Conservation (phyloP, 2,888 invertebrate genomes). For the Zaprionus bogoriensis region DNA sequence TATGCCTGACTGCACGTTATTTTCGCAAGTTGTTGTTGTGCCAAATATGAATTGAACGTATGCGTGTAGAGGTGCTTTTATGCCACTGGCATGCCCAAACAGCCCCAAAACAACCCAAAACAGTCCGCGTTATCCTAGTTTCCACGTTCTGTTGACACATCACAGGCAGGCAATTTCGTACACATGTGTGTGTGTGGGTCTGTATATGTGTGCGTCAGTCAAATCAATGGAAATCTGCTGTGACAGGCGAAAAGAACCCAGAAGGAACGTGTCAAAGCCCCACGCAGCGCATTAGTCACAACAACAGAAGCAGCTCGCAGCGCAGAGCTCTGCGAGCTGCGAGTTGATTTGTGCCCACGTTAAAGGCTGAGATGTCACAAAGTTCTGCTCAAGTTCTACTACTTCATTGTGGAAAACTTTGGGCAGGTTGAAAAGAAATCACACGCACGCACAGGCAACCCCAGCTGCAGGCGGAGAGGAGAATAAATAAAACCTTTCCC, state of each 20-base stretch:
- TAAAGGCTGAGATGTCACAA: conserved; percentile 26
- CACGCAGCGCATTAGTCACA: neutral
- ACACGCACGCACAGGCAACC: neutral
- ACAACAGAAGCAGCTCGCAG: neutral
- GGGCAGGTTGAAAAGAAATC: neutral
- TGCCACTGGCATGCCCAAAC: neutral
- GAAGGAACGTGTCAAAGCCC: conserved; percentile 39
- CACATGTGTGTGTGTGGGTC: neutral
- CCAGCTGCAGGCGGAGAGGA: neutral
- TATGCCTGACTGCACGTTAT: neutral
- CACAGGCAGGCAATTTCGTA: conserved; percentile 10
- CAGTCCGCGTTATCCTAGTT: conserved; percentile 17
- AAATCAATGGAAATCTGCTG: conserved; percentile 58
- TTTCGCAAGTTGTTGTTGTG: conserved; percentile 1
- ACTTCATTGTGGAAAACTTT: conserved; percentile 5
- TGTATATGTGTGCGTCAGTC: conserved; percentile 14
- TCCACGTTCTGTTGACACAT: conserved; percentile 30
- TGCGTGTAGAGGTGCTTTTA: neutral
- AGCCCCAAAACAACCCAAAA: no score
- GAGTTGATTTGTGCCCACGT: conserved; percentile 21
- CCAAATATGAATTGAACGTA: conserved; percentile 17
- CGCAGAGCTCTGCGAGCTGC: neutral
- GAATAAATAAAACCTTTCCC: neutral
- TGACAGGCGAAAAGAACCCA: conserved; percentile 38
- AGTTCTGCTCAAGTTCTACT: conserved; percentile 12